Conservation (phyloP, 2,888 invertebrate species). For the Oscheius myriophilus region DNA sequence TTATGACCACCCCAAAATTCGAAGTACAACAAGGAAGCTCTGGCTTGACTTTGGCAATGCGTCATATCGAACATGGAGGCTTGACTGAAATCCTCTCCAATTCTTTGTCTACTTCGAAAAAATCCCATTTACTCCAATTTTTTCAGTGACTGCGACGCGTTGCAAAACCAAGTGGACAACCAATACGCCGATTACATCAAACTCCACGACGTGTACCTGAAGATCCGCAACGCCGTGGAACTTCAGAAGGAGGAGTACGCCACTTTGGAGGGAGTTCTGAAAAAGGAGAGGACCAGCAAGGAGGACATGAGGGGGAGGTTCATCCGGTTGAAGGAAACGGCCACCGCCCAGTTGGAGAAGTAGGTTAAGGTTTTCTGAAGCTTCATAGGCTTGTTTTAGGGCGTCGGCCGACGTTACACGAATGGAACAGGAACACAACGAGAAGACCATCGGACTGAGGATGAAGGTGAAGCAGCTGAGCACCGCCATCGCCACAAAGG, state of each 20-base stretch:
- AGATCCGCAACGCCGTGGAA: conserved; percentile 5
- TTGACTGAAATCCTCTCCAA: too few relatives aligned
- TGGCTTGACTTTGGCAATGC: too few relatives aligned
- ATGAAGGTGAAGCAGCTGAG: conserved; percentile 11
- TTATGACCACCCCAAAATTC: too few relatives aligned
- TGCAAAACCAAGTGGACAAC: not conserved
- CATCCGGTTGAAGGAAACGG: conserved; percentile 12
- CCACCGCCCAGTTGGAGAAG: conserved; percentile 13
- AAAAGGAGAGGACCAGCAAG: conserved; percentile 5
- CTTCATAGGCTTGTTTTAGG: not conserved
- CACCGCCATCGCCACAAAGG: conserved; percentile 3
- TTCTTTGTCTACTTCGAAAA: too few relatives aligned
- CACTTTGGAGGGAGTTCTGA: conserved; percentile 5
- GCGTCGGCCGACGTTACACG: conserved; percentile 13
- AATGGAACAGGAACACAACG: conserved; percentile 23
- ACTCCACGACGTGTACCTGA: conserved; percentile 8
- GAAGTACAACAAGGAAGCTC: too few relatives aligned
- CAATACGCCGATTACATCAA: conserved; percentile 7
- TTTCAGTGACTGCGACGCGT: not conserved
- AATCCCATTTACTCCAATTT: too few relatives aligned
- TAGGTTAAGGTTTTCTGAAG: not conserved
- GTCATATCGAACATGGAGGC: too few relatives aligned
- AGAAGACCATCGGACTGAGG: conserved; percentile 19
- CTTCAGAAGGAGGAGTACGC: conserved; percentile 23
- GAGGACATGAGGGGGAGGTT: conserved; percentile 15